phyloP scores from a whole-genome alignment of 2,113 vertebrate genomes.

The Rhabdornis inornatus region DNA sequence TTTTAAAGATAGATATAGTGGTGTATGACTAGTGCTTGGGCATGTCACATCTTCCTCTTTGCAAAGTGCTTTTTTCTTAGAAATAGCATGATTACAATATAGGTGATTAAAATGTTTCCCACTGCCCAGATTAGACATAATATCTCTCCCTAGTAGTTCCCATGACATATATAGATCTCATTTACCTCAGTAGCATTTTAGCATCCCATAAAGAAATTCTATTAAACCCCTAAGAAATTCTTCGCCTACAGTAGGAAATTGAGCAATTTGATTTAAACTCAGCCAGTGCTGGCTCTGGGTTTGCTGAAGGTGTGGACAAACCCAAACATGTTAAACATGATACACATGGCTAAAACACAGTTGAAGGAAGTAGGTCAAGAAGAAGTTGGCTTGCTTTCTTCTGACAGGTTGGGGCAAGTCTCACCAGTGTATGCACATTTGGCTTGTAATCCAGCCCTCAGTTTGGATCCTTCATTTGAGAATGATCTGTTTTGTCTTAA shows the following conservation, averaged over 20 bases:
- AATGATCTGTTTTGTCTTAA: constrained; percentile 56
- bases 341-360: not conserved
- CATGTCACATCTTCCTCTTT: not conserved
- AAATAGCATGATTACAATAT: not conserved
- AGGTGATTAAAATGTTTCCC: not conserved
- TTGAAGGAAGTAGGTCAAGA: not conserved
- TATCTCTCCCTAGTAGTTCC: not conserved
- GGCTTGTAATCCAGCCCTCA: not conserved
- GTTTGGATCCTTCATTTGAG: constrained; percentile 27
- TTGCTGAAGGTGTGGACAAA: constrained; percentile 4
- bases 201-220: not conserved
- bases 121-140: not conserved
- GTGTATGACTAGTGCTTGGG: not conserved
- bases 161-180: not conserved
- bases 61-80: not conserved
- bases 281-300: not conserved
- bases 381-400: not conserved
- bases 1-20: not conserved
- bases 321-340: not conserved
- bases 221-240: not conserved
- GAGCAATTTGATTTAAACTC: not conserved
- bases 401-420: not conserved
- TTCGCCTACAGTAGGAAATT: not conserved
- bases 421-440: not conserved
- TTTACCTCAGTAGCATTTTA: not conserved